These are phyloP conservation scores for Rhagophthalmus giganteus DNA, from an alignment of 2,888 invertebrate genomes.

Conservation along the genomic window DNA sequence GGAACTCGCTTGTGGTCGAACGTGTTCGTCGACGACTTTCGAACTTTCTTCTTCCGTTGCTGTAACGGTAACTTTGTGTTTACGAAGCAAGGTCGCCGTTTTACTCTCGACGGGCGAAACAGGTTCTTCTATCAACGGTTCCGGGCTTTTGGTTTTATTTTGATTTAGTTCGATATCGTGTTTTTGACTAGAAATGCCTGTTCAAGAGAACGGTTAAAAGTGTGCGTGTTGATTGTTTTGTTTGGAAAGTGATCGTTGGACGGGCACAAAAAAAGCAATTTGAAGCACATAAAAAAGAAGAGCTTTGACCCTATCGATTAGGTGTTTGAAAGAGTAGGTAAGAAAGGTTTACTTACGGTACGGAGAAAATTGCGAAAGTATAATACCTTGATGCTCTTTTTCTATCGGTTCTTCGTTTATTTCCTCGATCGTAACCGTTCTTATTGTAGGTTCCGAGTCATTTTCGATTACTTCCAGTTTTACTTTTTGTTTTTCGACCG, in stretches of 20 bases:
- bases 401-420: slow-evolving; percentile 40
- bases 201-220: slow-evolving; percentile 18
- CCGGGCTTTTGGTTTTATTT: slow-evolving; percentile 16
- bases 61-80: too few relatives aligned
- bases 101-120: too few relatives aligned
- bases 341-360: slow-evolving; percentile 4
- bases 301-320: background rate
- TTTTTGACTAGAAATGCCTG: slow-evolving; percentile 24
- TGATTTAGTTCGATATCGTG: slow-evolving; percentile 22
- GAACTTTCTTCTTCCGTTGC: too few relatives aligned
- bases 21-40: too few relatives aligned
- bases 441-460: slow-evolving; percentile 47
- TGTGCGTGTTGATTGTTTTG: slow-evolving; percentile 2
- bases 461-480: slow-evolving; percentile 59
- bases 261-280: slow-evolving; percentile 16
- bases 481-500: slow-evolving; percentile 50
- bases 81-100: too few relatives aligned
- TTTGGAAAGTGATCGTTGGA: slow-evolving; percentile 4
- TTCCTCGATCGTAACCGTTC: slow-evolving; percentile 43
- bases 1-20: too few relatives aligned
- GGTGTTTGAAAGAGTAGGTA: too few relatives aligned
- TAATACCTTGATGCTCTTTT: slow-evolving; percentile 21
- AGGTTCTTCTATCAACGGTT: slow-evolving; percentile 24
- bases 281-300: slow-evolving; percentile 7
- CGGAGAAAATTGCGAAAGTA: too few relatives aligned